Evolutionary conservation across 2,113 vertebrate species (phyloP), one percentile per base, ranked within the genome.

Genomic region (Datnioides undecimradiatus): DNA sequence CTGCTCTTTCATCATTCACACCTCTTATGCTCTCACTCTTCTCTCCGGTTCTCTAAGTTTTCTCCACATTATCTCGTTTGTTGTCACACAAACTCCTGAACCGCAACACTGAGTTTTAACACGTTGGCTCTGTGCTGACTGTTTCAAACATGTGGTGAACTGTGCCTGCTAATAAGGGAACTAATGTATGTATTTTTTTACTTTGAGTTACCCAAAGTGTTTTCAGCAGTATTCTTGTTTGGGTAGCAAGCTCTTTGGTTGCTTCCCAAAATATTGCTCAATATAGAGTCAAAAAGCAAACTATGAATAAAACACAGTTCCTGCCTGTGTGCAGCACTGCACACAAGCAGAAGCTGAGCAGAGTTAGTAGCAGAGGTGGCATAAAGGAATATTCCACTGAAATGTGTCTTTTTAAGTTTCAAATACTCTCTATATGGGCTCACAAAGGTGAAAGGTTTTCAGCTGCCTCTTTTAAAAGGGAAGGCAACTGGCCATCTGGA

Each of bases 271-370:
- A 73, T 69, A 79, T 68, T 19, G 21, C 76, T 79, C 49, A 25
- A 74, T 60, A 67, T 79, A 70, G 76, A 87, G 81, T 83, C 29
- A 73, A 69, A 82, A 62, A n/a, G 9, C 8, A 9, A 76, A 55
- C 76, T 51, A 76, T 85, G 84, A 84, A 85, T 79, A 85, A 81
- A 85, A 69, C 52, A 45, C n/a, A n/a, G n/a, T n/a, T n/a, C n/a
- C 29, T 19, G 43, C 79, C 38, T 74, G 40, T 40, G 19, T 51
- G 55, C 64, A 59, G 60, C 2, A 16, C 62, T 77, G 75, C 54
- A 65, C 19, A 8, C 33, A 38, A 52, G 54, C 25, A 45, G 64
- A 85, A 14, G 45, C 82, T 59, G 48, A 73, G 60, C 51, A 78
- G 43, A 82, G 65, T 6, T 14, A 52, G 13, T 43, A n/a, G 23